These are phyloP conservation scores for Ranitomeya variabilis DNA, from an alignment of 2,113 vertebrate genomes.

Conservation along the genomic window DNA sequence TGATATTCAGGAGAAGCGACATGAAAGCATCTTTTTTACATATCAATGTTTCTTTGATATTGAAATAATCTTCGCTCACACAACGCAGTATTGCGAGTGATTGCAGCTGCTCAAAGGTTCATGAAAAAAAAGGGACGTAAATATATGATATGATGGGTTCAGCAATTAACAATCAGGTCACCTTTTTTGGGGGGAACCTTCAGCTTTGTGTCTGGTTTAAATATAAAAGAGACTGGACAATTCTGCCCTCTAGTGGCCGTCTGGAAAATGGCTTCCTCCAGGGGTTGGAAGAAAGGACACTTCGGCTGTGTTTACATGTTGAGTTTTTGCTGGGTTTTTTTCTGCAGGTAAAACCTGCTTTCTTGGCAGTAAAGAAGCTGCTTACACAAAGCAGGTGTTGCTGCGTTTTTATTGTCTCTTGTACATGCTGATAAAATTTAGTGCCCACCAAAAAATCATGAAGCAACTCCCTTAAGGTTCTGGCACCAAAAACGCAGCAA, in stretches of 20 bases:
- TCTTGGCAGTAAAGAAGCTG: too few species aligned
- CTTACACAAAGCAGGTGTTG: too few species aligned
- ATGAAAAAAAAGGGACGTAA: background rate
- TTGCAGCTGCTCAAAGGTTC: background rate
- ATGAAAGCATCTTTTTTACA: slow-evolving; percentile 34
- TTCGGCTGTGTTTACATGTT: background rate
- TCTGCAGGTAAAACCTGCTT: too few species aligned
- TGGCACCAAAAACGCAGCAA: too few species aligned
- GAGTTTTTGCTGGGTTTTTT: background rate
- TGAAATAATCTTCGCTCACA: slow-evolving; percentile 1
- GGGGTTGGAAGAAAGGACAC: too few species aligned
- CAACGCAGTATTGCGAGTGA: background rate
- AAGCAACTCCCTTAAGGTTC: too few species aligned
- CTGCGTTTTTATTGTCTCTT: too few species aligned
- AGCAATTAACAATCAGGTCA: background rate
- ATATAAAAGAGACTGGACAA: background rate
- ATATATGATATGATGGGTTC: background rate
- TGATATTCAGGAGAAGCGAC: background rate
- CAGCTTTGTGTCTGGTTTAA: slow-evolving; percentile 34
- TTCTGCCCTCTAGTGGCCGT: slow-evolving; percentile 45
- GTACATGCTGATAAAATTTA: too few species aligned
- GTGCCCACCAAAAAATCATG: too few species aligned
- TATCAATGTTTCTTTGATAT: slow-evolving; percentile 28
- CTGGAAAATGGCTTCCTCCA: slow-evolving; percentile 5
- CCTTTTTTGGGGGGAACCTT: background rate